phyloP scores from a whole-genome alignment of 2,888 invertebrate species.

The Agrenia bidenticulata region DNA sequence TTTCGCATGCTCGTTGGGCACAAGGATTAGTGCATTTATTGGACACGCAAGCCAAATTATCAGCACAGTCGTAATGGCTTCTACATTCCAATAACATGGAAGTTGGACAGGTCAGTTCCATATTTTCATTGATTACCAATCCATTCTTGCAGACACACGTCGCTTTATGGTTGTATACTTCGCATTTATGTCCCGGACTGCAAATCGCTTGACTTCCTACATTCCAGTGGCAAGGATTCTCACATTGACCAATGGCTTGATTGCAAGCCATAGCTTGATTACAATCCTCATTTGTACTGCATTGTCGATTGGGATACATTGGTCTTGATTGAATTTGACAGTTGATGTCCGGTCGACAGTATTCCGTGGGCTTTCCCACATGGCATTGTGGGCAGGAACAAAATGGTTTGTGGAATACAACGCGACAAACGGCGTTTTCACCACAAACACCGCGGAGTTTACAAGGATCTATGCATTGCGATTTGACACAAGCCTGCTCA shows the following conservation, averaged over 20 bases:
- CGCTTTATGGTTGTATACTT: conserved; percentile 79
- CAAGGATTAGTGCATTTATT: conserved; percentile 86
- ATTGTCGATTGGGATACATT: conserved; percentile 62
- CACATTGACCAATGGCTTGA: conserved; percentile 68
- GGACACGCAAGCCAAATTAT: conserved; percentile 79
- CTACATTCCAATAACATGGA: conserved; percentile 76
- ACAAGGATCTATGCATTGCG: conserved; percentile 88
- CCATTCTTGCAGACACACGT: conserved; percentile 87
- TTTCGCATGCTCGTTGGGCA: conserved; percentile 70
- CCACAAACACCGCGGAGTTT: conserved; percentile 84
- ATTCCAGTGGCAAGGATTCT: conserved; percentile 69
- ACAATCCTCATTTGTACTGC: conserved; percentile 70
- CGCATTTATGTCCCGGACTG: conserved; percentile 80
- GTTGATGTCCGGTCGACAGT: conserved; percentile 76
- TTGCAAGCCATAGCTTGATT: conserved; percentile 75
- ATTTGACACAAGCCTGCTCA: conserved; percentile 87
- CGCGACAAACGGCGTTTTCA: conserved; percentile 82
- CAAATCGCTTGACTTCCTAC: conserved; percentile 67
- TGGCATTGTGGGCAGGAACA: conserved; percentile 87
- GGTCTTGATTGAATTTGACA: conserved; percentile 63
- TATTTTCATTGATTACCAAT: conserved; percentile 81
- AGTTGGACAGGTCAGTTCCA: conserved; percentile 73
- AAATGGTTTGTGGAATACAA: conserved; percentile 78
- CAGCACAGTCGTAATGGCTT: conserved; percentile 76
- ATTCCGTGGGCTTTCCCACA: conserved; percentile 75